Conservation (phyloP, 2,888 invertebrate genomes). For the Hesperia comma region DNA sequence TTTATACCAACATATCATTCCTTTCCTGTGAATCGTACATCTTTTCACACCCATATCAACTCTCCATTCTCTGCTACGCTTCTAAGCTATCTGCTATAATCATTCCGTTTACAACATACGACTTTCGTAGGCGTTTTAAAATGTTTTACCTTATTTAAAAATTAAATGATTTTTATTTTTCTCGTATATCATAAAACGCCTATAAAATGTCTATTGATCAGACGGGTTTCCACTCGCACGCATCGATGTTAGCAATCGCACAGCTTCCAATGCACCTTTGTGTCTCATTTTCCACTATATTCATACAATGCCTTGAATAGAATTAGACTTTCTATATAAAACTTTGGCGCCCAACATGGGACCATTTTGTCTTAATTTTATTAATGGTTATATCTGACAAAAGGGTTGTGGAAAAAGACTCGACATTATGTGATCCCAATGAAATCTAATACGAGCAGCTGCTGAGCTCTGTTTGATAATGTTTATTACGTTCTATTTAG, state of each 20-base stretch:
- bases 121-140: conserved; percentile 34
- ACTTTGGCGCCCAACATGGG: conserved; percentile 43
- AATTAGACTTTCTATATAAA: conserved; percentile 41
- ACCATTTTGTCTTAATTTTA: conserved; percentile 36
- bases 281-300: conserved; percentile 46
- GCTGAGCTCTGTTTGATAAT: conserved; percentile 59
- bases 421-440: conserved; percentile 44
- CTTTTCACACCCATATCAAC: conserved; percentile 13
- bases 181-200: conserved; percentile 19
- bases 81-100: conserved; percentile 36
- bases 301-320: conserved; percentile 46
- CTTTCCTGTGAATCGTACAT: conserved; percentile 7
- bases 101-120: conserved; percentile 8
- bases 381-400: conserved; percentile 49
- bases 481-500: conserved; percentile 2
- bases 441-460: conserved; percentile 28
- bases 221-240: conserved; percentile 47
- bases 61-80: conserved; percentile 32
- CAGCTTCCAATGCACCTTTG: conserved; percentile 57
- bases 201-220: conserved; percentile 8
- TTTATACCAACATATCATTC: not conserved
- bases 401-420: conserved; percentile 82
- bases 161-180: not conserved
- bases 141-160: not conserved
- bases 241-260: conserved; percentile 55